Conservation (phyloP, 2,113 vertebrate genomes). For the Oryctolagus cuniculus region mOryCun1.1 NC_091453.1:101019501-101020000, state of each 20-base stretch:
- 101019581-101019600: background rate
- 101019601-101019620: slow-evolving; percentile 26
- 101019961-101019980: background rate
- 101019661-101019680: background rate
- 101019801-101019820: background rate
- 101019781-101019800: slow-evolving; percentile 6
- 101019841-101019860: slow-evolving; percentile 34
- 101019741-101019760: background rate
- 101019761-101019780: background rate
- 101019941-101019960: slow-evolving; percentile 22
- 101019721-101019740: slow-evolving; percentile 13
- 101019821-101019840: slow-evolving; percentile 22
- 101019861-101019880: background rate
- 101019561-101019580: slow-evolving; percentile 1
- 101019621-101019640: background rate
- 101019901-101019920: slow-evolving; percentile 24
- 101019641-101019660: background rate
- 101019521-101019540: slow-evolving; percentile 25
- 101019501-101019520: slow-evolving; percentile 48
- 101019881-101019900: background rate
- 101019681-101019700: background rate
- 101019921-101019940: slow-evolving; percentile 1
- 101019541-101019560: slow-evolving; percentile 12
- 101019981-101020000: background rate
- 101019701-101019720: background rate